A percentile compares a stretch with the other conserved stretches of the same genome.
phyloP scores from a whole-genome alignment of 2,113 vertebrate genomes.

The Hepsetus odoe region DNA sequence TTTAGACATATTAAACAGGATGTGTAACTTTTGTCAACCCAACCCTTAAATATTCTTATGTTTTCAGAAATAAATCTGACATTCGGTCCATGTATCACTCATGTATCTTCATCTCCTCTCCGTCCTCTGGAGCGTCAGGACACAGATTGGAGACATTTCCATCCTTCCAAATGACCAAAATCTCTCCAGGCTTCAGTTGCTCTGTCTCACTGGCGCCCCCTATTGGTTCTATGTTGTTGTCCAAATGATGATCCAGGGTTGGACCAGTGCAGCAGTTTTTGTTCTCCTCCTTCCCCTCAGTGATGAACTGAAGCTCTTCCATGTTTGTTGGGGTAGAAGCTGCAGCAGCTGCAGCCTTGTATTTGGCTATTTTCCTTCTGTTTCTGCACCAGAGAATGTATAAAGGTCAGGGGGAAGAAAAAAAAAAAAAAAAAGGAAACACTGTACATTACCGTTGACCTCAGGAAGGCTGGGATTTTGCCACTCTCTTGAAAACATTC shows the following conservation, averaged over 20 bases:
- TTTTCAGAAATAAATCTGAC: no score
- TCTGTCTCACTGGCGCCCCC: conserved; percentile 38
- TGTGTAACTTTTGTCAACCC: no score
- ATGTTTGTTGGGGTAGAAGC: not conserved
- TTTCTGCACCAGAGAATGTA: conserved; percentile 68
- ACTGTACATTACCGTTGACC: no score
- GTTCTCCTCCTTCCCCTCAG: conserved; percentile 49
- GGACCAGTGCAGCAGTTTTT: conserved; percentile 36
- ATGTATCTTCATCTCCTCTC: conserved; percentile 56
- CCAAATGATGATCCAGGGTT: conserved; percentile 1
- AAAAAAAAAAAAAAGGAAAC: no score
- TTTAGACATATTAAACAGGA: no score
- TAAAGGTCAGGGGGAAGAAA: not conserved
- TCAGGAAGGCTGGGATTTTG: conserved; percentile 28
- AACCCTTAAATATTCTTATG: no score
- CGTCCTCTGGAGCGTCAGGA: conserved; percentile 33
- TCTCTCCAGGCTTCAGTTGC: conserved; percentile 59
- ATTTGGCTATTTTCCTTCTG: conserved; percentile 69
- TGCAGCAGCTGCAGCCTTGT: conserved; percentile 47
- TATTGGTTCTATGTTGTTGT: conserved; percentile 1
- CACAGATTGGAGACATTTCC: conserved; percentile 73
- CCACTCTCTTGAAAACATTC: conserved; percentile 10
- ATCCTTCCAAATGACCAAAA: conserved; percentile 77
- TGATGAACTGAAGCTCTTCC: conserved; percentile 60
- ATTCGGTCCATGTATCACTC: not conserved